Percentiles rank a stretch among this genome's conserved stretches.
Evolutionary conservation across 1,140 invertebrate species (phyloP).

Genomic region (Chelonus insularis): DNA sequence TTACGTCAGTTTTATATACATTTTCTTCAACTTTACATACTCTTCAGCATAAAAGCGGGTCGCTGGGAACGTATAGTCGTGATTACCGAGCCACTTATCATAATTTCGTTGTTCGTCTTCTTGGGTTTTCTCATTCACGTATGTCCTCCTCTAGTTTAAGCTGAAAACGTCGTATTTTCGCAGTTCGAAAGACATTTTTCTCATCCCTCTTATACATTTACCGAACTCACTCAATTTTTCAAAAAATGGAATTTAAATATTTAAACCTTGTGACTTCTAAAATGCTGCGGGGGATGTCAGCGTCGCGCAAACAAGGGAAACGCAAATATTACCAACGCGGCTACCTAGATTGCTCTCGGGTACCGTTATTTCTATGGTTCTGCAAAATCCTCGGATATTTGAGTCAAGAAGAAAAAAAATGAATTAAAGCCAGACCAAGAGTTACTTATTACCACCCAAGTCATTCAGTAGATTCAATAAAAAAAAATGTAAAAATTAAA

Average conservation of each 20-base stretch:
- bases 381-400: slow-evolving; percentile 18
- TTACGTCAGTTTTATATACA: no score
- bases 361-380: slow-evolving; percentile 18
- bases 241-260: slow-evolving; percentile 40
- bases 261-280: slow-evolving; percentile 33
- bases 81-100: slow-evolving; percentile 33
- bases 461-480: slow-evolving; percentile 10
- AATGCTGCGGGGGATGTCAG: slow-evolving; percentile 27
- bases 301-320: slow-evolving; percentile 31
- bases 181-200: slow-evolving; percentile 9
- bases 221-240: slow-evolving; percentile 33
- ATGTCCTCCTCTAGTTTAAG: slow-evolving; percentile 1
- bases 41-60: not conserved
- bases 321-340: slow-evolving; percentile 30
- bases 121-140: not conserved
- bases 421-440: slow-evolving; percentile 6
- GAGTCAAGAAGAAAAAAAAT: not conserved
- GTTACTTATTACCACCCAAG: slow-evolving; percentile 13
- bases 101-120: slow-evolving; percentile 29
- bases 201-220: slow-evolving; percentile 10
- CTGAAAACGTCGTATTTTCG: slow-evolving; percentile 16
- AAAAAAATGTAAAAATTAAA: not conserved
- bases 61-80: slow-evolving; percentile 16
- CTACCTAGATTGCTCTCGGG: slow-evolving; percentile 29
- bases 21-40: not conserved